Evolutionary conservation across 2,113 vertebrate genomes (phyloP).

Genomic region (Notarius quadriscutis): DNA sequence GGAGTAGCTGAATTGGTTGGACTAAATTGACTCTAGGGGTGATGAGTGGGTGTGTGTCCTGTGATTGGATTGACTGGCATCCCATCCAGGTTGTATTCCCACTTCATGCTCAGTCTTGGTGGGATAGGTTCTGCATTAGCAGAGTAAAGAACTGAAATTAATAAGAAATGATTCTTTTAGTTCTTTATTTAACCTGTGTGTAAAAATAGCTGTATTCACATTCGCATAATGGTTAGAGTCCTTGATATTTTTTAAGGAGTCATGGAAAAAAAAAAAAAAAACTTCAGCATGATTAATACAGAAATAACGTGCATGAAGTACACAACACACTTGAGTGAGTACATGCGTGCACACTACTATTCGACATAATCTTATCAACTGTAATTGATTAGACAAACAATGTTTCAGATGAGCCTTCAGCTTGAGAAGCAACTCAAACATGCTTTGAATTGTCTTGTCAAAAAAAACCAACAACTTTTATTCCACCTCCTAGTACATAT

Average conservation of each 20-base stretch:
- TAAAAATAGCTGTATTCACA: neutral
- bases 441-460: neutral
- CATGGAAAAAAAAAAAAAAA: neutral
- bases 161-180: neutral
- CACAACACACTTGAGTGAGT: neutral
- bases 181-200: neutral
- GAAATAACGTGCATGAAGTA: conserved; percentile 2
- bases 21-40: neutral
- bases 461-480: neutral
- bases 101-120: neutral
- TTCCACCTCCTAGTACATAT: too few relatives aligned
- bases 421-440: neutral
- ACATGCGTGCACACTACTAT: neutral
- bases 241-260: conserved; percentile 12
- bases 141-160: neutral
- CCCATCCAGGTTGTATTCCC: neutral
- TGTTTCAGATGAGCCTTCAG: conserved; percentile 2
- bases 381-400: conserved; percentile 16
- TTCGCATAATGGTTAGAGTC: neutral
- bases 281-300: conserved; percentile 18
- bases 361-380: neutral
- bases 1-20: neutral
- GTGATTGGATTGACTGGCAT: neutral
- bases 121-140: neutral
- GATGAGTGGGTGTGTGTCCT: neutral